Evolutionary conservation across 2,888 invertebrate species (phyloP).

Genomic region (Morpho deidamia): DNA sequence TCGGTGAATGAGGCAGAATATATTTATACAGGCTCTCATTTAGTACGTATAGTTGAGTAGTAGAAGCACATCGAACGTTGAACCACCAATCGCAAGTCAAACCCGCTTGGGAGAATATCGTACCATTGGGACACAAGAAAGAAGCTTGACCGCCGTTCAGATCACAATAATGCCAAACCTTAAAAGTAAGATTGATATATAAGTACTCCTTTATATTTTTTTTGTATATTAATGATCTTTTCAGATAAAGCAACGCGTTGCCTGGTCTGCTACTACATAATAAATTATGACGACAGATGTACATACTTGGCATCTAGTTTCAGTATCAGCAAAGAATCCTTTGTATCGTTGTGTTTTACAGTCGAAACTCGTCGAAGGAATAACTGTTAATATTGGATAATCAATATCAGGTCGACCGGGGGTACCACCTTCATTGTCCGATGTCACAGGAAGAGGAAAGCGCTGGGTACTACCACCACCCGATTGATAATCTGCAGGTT

Average conservation of each 20-base stretch:
- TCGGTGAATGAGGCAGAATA: constrained; percentile 90
- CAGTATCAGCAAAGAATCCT: constrained; percentile 93
- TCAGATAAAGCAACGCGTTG: no score
- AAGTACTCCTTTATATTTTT: no score
- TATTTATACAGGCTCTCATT: constrained; percentile 94
- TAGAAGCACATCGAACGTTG: constrained; percentile 91
- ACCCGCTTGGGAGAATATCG: constrained; percentile 93
- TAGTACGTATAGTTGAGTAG: constrained; percentile 90
- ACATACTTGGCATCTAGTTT: constrained; percentile 89
- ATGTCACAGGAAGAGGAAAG: constrained; percentile 58
- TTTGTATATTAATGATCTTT: no score
- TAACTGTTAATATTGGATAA: constrained; percentile 86
- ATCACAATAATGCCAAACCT: constrained; percentile 96
- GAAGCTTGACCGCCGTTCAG: constrained; percentile 94
- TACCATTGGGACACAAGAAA: constrained; percentile 93
- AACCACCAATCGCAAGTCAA: constrained; percentile 96
- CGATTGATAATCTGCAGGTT: constrained; percentile 37
- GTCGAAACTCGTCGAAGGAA: constrained; percentile 87
- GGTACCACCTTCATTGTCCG: constrained; percentile 79
- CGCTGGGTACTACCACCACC: constrained; percentile 52
- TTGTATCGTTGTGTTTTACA: constrained; percentile 93
- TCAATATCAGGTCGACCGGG: constrained; percentile 86
- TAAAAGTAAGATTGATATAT: constrained; percentile 23
- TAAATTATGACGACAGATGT: background rate
- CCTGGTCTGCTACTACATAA: background rate